These are phyloP conservation scores for Opisthograptis luteolata DNA, from an alignment of 2,888 invertebrate genomes.

Conservation along the genomic window DNA sequence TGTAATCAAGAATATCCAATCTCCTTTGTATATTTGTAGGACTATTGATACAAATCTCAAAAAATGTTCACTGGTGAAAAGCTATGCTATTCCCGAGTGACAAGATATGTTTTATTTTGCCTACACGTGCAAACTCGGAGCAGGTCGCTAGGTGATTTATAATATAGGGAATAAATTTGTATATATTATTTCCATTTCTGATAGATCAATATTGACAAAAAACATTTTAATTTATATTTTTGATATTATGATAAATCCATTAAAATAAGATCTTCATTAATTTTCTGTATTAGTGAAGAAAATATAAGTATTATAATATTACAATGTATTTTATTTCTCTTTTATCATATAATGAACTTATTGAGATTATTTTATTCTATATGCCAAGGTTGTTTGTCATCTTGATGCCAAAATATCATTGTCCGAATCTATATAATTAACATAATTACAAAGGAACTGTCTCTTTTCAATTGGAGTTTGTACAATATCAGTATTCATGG, in stretches of 20 bases:
- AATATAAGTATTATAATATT: constrained; percentile 71
- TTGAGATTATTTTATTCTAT: not conserved
- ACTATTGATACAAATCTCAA: too few species aligned
- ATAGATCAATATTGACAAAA: constrained; percentile 40
- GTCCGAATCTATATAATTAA: constrained; percentile 66
- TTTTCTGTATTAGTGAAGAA: constrained; percentile 63
- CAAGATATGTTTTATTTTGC: too few species aligned
- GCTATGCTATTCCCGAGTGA: too few species aligned
- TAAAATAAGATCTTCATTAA: constrained; percentile 60
- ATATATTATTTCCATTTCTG: constrained; percentile 41
- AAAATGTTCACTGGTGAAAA: too few species aligned
- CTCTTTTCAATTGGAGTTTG: constrained; percentile 70
- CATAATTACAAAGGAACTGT: constrained; percentile 76
- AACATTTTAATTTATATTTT: constrained; percentile 59
- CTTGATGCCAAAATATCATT: constrained; percentile 23
- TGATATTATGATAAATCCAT: constrained; percentile 63
- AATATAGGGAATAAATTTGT: constrained; percentile 34
- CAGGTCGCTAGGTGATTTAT: too few species aligned
- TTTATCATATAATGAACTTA: not conserved
- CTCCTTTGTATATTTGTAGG: too few species aligned
- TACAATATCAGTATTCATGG: constrained; percentile 66
- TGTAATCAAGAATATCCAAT: too few species aligned
- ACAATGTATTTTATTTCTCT: constrained; percentile 46
- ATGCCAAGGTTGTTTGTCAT: too few species aligned
- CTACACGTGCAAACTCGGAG: too few species aligned